These are phyloP conservation scores for Lepidochitona cinerea DNA, from an alignment of 2,888 invertebrate genomes.

Conservation along the genomic window DNA sequence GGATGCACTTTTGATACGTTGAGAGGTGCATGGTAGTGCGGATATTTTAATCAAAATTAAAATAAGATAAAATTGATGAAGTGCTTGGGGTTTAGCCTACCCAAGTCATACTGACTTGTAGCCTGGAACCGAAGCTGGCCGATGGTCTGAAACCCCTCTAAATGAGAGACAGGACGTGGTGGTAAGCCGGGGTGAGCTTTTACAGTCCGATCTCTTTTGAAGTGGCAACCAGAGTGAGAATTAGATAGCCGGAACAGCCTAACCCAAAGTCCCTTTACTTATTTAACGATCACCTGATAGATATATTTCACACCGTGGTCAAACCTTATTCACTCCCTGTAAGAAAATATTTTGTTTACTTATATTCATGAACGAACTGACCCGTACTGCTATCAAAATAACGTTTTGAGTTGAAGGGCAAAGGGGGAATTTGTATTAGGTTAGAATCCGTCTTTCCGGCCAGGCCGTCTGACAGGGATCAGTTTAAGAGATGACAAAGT, in stretches of 20 bases:
- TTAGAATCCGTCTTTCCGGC: neutral
- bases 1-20: too few species aligned
- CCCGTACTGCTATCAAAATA: neutral
- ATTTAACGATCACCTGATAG: neutral
- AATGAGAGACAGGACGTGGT: neutral
- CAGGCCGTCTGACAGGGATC: neutral
- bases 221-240: neutral
- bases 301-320: neutral
- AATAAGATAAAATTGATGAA: too few species aligned
- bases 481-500: neutral
- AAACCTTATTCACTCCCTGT: neutral
- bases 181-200: neutral
- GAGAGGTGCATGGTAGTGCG: too few species aligned
- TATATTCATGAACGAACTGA: neutral
- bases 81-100: too few species aligned
- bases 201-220: neutral
- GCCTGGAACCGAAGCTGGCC: too few species aligned
- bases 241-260: neutral
- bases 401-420: neutral
- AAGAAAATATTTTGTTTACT: neutral
- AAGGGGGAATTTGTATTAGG: neutral
- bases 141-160: too few species aligned
- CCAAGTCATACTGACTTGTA: too few species aligned
- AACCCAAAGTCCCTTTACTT: neutral
- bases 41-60: too few species aligned